A percentile compares a stretch with the other conserved stretches of the same genome.
These are phyloP conservation scores for Syrista parreyssii DNA, from an alignment of 2,888 invertebrate genomes.

Conservation along the genomic window DNA sequence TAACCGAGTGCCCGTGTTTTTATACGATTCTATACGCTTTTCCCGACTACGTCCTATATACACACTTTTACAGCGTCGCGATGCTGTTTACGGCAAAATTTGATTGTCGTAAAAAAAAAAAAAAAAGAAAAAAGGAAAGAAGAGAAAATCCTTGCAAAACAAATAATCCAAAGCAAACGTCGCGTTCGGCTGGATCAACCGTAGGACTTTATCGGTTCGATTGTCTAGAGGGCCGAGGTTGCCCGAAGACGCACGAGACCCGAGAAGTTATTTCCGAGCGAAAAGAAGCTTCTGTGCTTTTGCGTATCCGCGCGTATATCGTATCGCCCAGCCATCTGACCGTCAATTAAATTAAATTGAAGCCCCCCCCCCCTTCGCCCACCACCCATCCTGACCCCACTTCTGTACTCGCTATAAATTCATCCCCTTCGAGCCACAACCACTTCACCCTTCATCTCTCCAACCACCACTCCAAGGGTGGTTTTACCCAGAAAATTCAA, in stretches of 20 bases:
- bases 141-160: background rate
- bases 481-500: too few species aligned
- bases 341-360: background rate
- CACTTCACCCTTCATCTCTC: too few species aligned
- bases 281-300: background rate
- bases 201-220: slow-evolving; percentile 1
- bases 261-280: background rate
- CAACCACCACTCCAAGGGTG: too few species aligned
- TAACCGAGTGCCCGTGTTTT: too few species aligned
- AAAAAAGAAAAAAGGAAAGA: background rate
- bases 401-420: too few species aligned
- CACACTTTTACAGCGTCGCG: background rate
- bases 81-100: background rate
- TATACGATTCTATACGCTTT: background rate
- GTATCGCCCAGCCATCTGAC: background rate
- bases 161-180: too few species aligned
- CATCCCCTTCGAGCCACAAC: too few species aligned
- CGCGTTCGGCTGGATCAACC: background rate
- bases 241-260: background rate
- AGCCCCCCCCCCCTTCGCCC: background rate
- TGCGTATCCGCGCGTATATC: background rate
- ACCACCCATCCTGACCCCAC: too few species aligned
- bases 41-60: background rate
- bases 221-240: background rate
- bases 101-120: background rate